Base-by-base conservation (phyloP, 2,797 vertebrate genomes). In the Sebastes oblongus region DNA sequence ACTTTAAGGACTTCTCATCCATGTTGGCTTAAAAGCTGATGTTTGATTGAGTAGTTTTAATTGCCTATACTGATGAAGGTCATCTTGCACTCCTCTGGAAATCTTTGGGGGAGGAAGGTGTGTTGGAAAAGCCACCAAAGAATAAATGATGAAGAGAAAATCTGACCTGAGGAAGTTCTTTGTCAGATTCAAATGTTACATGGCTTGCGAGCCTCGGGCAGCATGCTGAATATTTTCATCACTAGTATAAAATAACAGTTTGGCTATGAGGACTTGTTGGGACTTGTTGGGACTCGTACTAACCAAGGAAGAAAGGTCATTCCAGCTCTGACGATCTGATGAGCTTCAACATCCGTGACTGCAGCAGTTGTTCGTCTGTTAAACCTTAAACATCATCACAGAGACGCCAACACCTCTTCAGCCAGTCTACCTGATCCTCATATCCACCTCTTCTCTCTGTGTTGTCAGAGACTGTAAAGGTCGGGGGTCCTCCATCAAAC, bases 291-390 rank as follows among this genome's bases (percentile, higher is more conserved):
- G 50, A 52, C 50, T 52, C 50, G 29, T 42, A 42, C 13, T 20
- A 14, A 61, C 58, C 6, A 1, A 39, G n/a, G 79, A 70, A 46
- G 8, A 67, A 65, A 85, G 70, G 46, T 84, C 69, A 42, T n/a
- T 10, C 16, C 5, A 22, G 24, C 13, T 39, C n/a, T 59, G 75
- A 29, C 7, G 5, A 10, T 72, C 58, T 14, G 72, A 72, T 42
- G 34, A 54, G 20, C 64, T 59, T 30, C 3, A 68, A 22, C 66
- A 80, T 89, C 87, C 24, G 8, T 70, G 29, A 84, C 69, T 67
- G 68, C 65, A 25, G 66, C 86, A 81, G 87, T 72, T 88, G 86
- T 84, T 72, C 59, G 1, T 74, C 72, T 88, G 36, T 87, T 85
- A 90, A 92, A 88, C 50, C 55, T 75, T 10, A 74, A 50, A 54